Percentiles rank a stretch among this genome's conserved stretches.
These are phyloP conservation scores for Passer domesticus DNA, from an alignment of 2,113 vertebrate species.

Conservation along the genomic window DNA sequence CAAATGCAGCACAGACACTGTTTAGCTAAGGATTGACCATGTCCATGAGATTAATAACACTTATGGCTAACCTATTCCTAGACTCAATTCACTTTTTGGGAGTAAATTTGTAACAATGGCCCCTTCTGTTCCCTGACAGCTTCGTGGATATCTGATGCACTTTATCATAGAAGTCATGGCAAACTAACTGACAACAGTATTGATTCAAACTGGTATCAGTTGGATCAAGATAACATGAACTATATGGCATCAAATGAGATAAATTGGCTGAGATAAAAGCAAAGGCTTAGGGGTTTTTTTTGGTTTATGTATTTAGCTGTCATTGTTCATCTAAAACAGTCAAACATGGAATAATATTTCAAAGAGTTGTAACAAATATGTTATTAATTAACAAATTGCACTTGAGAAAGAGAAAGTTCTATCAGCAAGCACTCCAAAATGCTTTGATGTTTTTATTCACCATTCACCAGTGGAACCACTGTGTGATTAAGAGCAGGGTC, in stretches of 20 bases:
- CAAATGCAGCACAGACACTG: not conserved
- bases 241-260: not conserved
- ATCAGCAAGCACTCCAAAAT: not conserved
- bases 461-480: not conserved
- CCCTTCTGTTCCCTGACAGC: not conserved
- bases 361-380: not conserved
- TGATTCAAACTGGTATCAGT: not conserved
- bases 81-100: not conserved
- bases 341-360: not conserved
- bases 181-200: not conserved
- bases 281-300: not conserved
- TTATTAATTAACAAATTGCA: constrained; percentile 12
- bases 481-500: not conserved
- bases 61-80: not conserved
- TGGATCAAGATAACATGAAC: not conserved
- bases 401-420: not conserved
- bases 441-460: not conserved
- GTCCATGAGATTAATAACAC: constrained; percentile 21
- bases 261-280: not conserved
- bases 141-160: not conserved
- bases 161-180: not conserved
- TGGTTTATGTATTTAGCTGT: not conserved
- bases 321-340: not conserved
- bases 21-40: constrained; percentile 15
- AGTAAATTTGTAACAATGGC: not conserved